These are phyloP conservation scores for Dinoponera quadriceps DNA, from an alignment of 1,140 invertebrate genomes.

Conservation along the genomic window DNA sequence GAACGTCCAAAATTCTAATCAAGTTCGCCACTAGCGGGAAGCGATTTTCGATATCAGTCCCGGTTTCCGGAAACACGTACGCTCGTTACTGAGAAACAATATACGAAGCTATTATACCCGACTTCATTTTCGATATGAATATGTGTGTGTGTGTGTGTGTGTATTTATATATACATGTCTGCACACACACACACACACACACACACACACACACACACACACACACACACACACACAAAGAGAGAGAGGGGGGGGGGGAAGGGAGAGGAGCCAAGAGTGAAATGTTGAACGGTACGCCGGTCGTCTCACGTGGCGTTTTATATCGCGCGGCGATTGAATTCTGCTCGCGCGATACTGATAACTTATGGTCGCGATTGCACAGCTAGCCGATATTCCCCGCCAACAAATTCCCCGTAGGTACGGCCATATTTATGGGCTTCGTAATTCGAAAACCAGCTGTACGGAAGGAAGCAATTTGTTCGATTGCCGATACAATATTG, in stretches of 20 bases:
- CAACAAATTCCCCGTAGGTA: constrained; percentile 70
- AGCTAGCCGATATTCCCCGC: constrained; percentile 52
- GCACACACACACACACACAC: too few species aligned
- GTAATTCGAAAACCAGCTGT: constrained; percentile 70
- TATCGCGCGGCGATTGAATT: constrained; percentile 64
- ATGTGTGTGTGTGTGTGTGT: too few species aligned
- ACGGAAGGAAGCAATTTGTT: constrained; percentile 73
- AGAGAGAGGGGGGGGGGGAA: too few species aligned
- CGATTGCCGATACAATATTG: constrained; percentile 65
- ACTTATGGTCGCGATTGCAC: constrained; percentile 55
- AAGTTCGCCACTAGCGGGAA: background rate
- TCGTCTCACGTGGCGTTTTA: constrained; percentile 28
- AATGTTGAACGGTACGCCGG: constrained; percentile 14
- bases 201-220: too few species aligned
- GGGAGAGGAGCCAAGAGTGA: too few species aligned
- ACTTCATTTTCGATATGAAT: constrained; percentile 30
- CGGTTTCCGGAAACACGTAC: background rate
- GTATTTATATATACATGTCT: too few species aligned
- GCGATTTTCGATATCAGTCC: constrained; percentile 25
- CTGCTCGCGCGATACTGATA: constrained; percentile 58
- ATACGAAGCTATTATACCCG: background rate
- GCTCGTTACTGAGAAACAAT: constrained; percentile 23
- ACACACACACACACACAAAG: too few species aligned
- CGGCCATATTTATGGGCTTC: constrained; percentile 69
- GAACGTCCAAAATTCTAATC: background rate